A percentile compares a stretch with the other conserved stretches of the same genome.
Evolutionary conservation across 2,113 vertebrate species (phyloP).

Genomic region (Brachypodius melanocephalos): DNA sequence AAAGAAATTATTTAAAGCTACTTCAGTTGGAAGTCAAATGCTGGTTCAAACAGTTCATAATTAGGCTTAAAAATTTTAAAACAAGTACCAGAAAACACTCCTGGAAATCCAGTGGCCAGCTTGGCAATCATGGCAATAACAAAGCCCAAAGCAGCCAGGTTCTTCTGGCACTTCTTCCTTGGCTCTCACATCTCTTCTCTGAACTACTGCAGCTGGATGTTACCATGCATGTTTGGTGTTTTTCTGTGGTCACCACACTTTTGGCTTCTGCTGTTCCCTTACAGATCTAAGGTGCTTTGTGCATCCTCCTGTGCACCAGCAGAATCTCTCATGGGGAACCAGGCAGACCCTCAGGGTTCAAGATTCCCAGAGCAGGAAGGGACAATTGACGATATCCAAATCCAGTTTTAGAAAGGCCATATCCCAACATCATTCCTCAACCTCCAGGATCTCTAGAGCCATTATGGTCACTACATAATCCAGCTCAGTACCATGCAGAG

Average conservation of each 20-base stretch:
- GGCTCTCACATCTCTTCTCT: not conserved
- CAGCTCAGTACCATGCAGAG: not conserved
- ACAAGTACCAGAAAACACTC: not conserved
- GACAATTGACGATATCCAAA: not conserved
- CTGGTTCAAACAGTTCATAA: not conserved
- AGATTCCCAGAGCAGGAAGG: not conserved
- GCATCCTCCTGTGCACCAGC: not conserved
- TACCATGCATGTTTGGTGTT: not conserved
- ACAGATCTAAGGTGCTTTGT: not conserved
- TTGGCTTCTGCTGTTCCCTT: not conserved
- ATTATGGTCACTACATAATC: not conserved
- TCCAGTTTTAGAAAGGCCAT: not conserved
- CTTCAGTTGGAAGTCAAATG: not conserved
- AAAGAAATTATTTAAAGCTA: not conserved
- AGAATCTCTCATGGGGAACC: not conserved
- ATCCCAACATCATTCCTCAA: not conserved
- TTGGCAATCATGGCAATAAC: not conserved
- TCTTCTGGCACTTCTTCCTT: not conserved
- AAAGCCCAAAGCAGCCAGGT: not conserved
- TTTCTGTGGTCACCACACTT: not conserved
- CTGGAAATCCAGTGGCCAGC: not conserved
- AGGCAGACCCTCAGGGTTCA: not conserved
- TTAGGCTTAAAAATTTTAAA: not conserved
- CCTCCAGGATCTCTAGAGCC: not conserved
- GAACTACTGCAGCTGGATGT: not conserved